Conservation (phyloP, 2,113 vertebrate genomes). For the Chrysemys picta region DNA sequence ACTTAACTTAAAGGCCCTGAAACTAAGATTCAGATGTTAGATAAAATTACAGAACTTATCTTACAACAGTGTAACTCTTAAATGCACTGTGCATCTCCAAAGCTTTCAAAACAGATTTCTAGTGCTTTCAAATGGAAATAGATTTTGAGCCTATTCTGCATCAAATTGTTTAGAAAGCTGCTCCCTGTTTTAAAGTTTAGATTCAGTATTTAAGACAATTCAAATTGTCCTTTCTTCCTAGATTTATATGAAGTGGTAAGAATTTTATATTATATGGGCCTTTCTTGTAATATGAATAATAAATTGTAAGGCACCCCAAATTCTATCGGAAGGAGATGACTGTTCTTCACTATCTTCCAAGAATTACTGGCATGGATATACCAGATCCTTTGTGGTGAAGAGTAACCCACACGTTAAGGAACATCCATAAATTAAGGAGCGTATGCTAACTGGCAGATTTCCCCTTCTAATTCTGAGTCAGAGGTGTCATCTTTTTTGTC, state of each 20-base stretch:
- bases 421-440: slow-evolving; percentile 70
- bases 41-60: slow-evolving; percentile 45
- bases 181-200: slow-evolving; percentile 1
- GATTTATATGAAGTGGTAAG: neutral
- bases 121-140: neutral
- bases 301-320: slow-evolving; percentile 20
- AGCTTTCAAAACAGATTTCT: slow-evolving; percentile 8
- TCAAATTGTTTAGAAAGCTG: neutral
- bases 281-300: slow-evolving; percentile 15
- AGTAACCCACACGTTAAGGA: slow-evolving; percentile 71
- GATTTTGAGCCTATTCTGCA: slow-evolving; percentile 1
- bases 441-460: slow-evolving; percentile 76
- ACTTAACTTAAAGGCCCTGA: neutral
- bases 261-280: neutral
- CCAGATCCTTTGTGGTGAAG: slow-evolving; percentile 59
- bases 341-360: slow-evolving; percentile 49
- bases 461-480: slow-evolving; percentile 75
- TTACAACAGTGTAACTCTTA: neutral
- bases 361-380: slow-evolving; percentile 49
- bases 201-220: neutral
- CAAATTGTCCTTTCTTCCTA: neutral
- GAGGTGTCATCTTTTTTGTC: slow-evolving; percentile 73
- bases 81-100: neutral
- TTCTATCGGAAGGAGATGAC: slow-evolving; percentile 26
- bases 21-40: neutral